Percentiles rank a stretch among this genome's conserved stretches.
Conservation (phyloP, 2,888 invertebrate genomes). For the Ecliptopera silaceata region DNA sequence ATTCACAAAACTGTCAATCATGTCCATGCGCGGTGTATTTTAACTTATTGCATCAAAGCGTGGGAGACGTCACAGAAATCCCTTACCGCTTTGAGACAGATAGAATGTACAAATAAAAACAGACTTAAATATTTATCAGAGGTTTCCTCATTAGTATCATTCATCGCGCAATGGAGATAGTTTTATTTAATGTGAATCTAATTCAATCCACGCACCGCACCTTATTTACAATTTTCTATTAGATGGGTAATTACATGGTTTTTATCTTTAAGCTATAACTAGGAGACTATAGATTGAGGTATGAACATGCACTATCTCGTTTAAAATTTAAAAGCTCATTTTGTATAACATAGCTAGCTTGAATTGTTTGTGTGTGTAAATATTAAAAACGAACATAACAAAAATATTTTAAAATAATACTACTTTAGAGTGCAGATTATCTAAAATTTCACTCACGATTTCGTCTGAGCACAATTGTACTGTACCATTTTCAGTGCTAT, state of each 20-base stretch:
- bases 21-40: neutral
- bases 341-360: no score
- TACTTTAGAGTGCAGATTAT: no score
- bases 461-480: no score
- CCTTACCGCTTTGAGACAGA: no score
- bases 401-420: no score
- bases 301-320: conserved; percentile 4
- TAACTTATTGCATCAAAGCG: neutral
- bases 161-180: neutral
- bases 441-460: no score
- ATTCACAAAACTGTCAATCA: neutral
- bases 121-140: neutral
- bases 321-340: neutral
- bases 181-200: conserved; percentile 23
- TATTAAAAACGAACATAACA: no score
- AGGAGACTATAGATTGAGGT: neutral
- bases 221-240: conserved; percentile 30
- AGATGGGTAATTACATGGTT: conserved; percentile 34
- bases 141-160: conserved; percentile 10
- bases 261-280: conserved; percentile 11
- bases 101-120: no score
- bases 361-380: no score
- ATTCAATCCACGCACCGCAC: conserved; percentile 23
- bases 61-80: no score
- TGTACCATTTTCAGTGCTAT: no score